Evolutionary conservation across 2,888 invertebrate species (phyloP).

Genomic region (Sarcophaga subvicina): DNA sequence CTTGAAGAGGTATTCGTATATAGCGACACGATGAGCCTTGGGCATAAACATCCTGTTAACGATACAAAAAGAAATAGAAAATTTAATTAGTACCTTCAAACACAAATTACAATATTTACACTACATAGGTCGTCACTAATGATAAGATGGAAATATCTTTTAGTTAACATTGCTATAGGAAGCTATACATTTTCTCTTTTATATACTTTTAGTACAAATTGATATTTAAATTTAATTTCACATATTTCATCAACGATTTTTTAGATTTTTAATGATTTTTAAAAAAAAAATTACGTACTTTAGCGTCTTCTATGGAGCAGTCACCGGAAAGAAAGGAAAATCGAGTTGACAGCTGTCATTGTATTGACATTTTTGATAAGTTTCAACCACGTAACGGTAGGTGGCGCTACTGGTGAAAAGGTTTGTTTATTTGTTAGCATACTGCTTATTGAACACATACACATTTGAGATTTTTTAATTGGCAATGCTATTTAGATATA

Average conservation of each 20-base stretch:
- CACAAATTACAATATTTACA: not conserved
- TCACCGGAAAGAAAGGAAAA: slow-evolving; percentile 82
- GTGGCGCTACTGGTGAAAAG: not conserved
- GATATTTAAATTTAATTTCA: slow-evolving; percentile 47
- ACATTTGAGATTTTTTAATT: not conserved
- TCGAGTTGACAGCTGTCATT: slow-evolving; percentile 72
- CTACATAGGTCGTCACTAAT: not conserved
- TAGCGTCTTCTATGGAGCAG: slow-evolving; percentile 78
- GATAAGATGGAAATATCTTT: slow-evolving; percentile 12
- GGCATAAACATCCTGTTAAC: slow-evolving; percentile 99
- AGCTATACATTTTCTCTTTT: slow-evolving; percentile 4
- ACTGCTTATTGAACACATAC: slow-evolving; percentile 19
- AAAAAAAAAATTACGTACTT: slow-evolving; percentile 78
- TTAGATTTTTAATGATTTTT: slow-evolving; percentile 75
- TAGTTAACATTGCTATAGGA: slow-evolving; percentile 2
- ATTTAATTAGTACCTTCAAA: slow-evolving; percentile 33
- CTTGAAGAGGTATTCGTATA: slow-evolving; percentile 98
- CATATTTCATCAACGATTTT: slow-evolving; percentile 68
- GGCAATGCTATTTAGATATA: not conserved
- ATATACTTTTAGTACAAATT: not conserved
- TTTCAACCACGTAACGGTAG: slow-evolving; percentile 8
- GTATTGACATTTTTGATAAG: slow-evolving; percentile 7
- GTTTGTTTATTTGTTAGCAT: not conserved
- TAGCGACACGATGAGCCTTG: slow-evolving; percentile 97
- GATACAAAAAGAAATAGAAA: slow-evolving; percentile 62